Base-by-base conservation (phyloP, 2,797 vertebrate species). In the Neomorphus geoffroyi region DNA sequence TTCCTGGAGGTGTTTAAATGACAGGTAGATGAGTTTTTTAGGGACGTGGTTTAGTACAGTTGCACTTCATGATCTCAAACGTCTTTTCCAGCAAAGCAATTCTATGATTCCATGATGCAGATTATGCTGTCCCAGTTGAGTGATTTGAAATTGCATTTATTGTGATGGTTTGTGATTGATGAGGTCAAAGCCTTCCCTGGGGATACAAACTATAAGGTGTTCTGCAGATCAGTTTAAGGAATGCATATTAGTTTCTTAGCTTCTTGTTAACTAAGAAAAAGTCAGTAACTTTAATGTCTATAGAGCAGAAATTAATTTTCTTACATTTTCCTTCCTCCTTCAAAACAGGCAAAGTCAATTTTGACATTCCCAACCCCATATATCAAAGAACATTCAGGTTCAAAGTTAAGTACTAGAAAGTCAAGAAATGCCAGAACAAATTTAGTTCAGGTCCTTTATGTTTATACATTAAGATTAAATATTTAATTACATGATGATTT, bases 381-480 rank as follows among this genome's bases (percentile, higher is more conserved):
- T 79, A 94, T 93, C 92, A 94, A 94, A 90, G 73, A 81, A 73
- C 43, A 75, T 67, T 64, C 74, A 53, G 71, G 61, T 92, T 94
- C 91, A 94, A 92, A 90, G 80, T 45, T 82, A 95, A 86, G 35
- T 53, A 85, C 70, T 86, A 81, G 66, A 88, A 86, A 96, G 87
- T 75, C 77, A 90, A 75, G 82, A 92, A 96, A 84, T 28, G 58
- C 23, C 79, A 88, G 60, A 79, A 53, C 41, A 90, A 65, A 93
- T 88, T 86, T 62, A 73, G 66, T 80, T 91, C 85, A 69, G 28
- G 43, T 88, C 81, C n/a, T 43, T 51, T 37, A n/a, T 41, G 75
- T 60, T 91, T 79, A 83, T 62, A 80, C 18, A 75, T 56, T 39
- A 75, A 74, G 54, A 90, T 51, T 30, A 91, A 94, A 80, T 92